A percentile compares a stretch with the other conserved stretches of the same genome.
Conservation (phyloP, 2,888 invertebrate genomes). For the Scaptomyza reducta region DNA sequence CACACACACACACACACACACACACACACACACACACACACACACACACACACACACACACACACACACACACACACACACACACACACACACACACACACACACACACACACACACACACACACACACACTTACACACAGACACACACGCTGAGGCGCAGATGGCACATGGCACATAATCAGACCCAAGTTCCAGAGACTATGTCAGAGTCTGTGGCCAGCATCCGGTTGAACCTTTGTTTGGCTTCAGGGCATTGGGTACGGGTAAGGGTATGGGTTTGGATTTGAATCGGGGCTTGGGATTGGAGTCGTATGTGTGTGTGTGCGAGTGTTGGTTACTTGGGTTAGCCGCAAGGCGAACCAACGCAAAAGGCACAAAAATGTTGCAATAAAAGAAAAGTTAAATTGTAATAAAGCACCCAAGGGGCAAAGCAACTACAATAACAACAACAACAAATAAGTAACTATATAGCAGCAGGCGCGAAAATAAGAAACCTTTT, state of each 20-base stretch:
- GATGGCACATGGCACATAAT: slow-evolving; percentile 49
- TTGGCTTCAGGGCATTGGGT: slow-evolving; percentile 15
- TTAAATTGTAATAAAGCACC: slow-evolving; percentile 77
- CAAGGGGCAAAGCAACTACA: slow-evolving; percentile 48
- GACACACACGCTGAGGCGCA: not conserved
- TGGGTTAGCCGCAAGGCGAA: slow-evolving; percentile 56
- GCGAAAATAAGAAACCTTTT: slow-evolving; percentile 68
- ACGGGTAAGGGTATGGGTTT: not conserved
- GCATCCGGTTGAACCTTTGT: slow-evolving; percentile 36
- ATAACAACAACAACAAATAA: slow-evolving; percentile 21
- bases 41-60: slow-evolving; percentile 5
- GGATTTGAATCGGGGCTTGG: not conserved
- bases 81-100: slow-evolving; percentile 13
- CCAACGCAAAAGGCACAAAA: slow-evolving; percentile 59
- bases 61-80: not conserved
- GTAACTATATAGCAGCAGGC: slow-evolving; percentile 49
- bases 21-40: slow-evolving; percentile 3
- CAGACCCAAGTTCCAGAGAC: slow-evolving; percentile 43
- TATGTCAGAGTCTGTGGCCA: slow-evolving; percentile 31
- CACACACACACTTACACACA: not conserved
- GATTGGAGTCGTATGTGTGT: not conserved
- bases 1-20: not conserved
- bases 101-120: slow-evolving; percentile 11
- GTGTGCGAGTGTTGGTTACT: slow-evolving; percentile 27
- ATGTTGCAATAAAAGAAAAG: slow-evolving; percentile 75